Conservation (phyloP, 2,797 vertebrate genomes). For the Liparis tanakae region DNA sequence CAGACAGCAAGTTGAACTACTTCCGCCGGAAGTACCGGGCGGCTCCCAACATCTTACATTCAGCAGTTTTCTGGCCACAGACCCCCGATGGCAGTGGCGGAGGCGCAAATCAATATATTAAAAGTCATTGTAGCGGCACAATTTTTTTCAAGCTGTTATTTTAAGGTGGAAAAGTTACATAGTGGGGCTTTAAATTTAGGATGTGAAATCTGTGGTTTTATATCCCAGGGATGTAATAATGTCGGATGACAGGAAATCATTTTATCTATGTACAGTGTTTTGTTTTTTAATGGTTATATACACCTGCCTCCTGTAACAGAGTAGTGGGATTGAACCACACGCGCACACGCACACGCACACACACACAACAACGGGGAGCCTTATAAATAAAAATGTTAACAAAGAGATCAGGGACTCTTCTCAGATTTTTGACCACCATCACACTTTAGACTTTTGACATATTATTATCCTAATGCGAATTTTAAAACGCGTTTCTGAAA, state of each 20-base stretch:
- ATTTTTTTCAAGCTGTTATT: no score
- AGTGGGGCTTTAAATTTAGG: no score
- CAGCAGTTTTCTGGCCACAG: no score
- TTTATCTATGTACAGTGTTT: background rate
- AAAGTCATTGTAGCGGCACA: no score
- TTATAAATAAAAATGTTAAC: background rate
- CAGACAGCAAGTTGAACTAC: no score
- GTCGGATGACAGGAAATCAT: background rate
- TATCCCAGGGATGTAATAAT: background rate
- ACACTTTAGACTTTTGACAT: background rate
- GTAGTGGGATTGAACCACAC: background rate
- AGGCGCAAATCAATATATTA: no score
- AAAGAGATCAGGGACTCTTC: background rate
- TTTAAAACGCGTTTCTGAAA: slow-evolving; percentile 3
- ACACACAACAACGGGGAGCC: no score
- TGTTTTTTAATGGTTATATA: background rate
- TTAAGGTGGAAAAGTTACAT: no score
- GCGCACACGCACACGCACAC: no score
- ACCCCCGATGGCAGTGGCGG: no score
- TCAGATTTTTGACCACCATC: background rate
- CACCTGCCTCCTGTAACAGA: background rate
- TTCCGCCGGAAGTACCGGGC: no score
- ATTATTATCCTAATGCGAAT: background rate
- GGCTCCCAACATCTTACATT: no score
- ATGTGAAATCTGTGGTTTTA: background rate